Conservation (phyloP, 2,888 invertebrate species). For the Mesoligia furuncula region DNA sequence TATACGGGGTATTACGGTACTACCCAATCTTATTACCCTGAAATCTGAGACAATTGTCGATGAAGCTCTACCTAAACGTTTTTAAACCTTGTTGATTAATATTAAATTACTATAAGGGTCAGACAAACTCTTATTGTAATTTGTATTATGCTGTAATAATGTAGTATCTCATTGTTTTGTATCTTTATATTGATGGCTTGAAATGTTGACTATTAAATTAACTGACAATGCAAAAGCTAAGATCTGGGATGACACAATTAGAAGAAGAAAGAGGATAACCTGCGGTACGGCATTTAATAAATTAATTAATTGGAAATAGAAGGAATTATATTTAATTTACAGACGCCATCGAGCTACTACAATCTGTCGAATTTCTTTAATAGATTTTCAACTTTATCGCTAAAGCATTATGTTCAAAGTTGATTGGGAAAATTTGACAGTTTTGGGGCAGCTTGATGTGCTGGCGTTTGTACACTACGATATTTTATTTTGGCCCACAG, state of each 20-base stretch:
- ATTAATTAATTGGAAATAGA: background rate
- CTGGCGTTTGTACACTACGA: no score
- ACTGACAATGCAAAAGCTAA: background rate
- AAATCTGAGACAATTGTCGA: conserved; percentile 42
- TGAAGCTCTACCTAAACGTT: conserved; percentile 41
- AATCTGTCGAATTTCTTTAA: no score
- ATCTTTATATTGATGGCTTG: background rate
- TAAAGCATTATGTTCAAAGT: no score
- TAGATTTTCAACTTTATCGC: no score
- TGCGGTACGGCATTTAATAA: background rate
- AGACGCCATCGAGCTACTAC: no score
- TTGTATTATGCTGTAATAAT: background rate
- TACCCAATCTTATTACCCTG: conserved; percentile 48
- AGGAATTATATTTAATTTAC: no score
- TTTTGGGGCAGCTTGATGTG: no score
- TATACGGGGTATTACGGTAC: conserved; percentile 34
- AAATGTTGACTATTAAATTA: background rate
- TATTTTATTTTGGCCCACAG: background rate
- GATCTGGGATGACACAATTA: background rate
- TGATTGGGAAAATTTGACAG: no score
- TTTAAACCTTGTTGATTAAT: conserved; percentile 49
- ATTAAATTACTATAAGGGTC: conserved; percentile 24
- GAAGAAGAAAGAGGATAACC: background rate
- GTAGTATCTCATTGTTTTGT: background rate
- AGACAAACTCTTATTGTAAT: background rate